These are phyloP conservation scores for Mesorhabditis sp. DNA, from an alignment of 2,888 invertebrate species.

Conservation along the genomic window DNA sequence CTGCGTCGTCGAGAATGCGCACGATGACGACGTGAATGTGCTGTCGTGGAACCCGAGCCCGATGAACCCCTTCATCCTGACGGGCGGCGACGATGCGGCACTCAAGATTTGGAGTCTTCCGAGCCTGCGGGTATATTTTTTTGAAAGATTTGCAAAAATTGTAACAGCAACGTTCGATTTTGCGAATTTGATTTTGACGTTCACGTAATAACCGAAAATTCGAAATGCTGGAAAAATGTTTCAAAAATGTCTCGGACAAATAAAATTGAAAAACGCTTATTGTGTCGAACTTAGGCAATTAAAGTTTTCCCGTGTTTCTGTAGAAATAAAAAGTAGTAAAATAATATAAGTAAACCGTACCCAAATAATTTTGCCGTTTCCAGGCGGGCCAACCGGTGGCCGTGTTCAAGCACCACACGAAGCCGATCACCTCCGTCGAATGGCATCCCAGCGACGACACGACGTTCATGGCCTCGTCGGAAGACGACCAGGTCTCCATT, in stretches of 20 bases:
- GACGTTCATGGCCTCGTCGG: slow-evolving; percentile 85
- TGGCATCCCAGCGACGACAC: slow-evolving; percentile 90
- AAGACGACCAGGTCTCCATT: slow-evolving; percentile 88
- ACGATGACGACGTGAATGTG: slow-evolving; percentile 89
- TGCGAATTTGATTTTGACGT: too few relatives aligned
- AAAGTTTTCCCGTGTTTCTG: too few relatives aligned
- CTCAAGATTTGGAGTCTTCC: slow-evolving; percentile 93
- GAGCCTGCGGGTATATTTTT: slow-evolving; percentile 68
- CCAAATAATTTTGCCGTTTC: too few relatives aligned
- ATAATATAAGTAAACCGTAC: too few relatives aligned
- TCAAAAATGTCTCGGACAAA: neutral
- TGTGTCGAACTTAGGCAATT: too few relatives aligned
- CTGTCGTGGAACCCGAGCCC: slow-evolving; percentile 91
- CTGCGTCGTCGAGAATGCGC: slow-evolving; percentile 79
- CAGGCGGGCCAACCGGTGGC: slow-evolving; percentile 72
- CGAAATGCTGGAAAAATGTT: neutral
- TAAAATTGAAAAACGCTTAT: neutral
- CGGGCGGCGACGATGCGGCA: slow-evolving; percentile 92
- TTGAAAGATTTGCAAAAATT: slow-evolving; percentile 11
- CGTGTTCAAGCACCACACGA: slow-evolving; percentile 88
- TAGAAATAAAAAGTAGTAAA: too few relatives aligned
- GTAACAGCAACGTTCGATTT: too few relatives aligned
- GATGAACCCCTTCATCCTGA: slow-evolving; percentile 71
- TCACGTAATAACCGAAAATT: neutral
- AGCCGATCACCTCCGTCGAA: slow-evolving; percentile 88